A percentile compares a stretch with the other conserved stretches of the same genome.
phyloP scores from a whole-genome alignment of 2,797 vertebrate species.

The Cossypha caffra region DNA sequence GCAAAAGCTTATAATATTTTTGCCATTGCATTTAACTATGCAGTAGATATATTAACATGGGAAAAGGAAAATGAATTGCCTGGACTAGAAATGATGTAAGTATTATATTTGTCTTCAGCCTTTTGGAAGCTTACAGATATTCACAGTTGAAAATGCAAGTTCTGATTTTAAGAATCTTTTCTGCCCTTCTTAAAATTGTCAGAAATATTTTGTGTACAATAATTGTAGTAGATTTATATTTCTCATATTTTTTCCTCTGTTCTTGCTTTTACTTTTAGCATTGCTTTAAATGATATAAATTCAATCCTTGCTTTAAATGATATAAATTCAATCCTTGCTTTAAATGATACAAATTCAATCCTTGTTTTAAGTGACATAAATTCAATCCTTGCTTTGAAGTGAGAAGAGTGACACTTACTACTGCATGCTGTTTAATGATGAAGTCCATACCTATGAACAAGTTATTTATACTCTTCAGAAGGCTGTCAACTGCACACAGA shows the following conservation, averaged over 20 bases:
- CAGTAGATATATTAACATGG: constrained; percentile 95
- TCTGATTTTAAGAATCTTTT: not conserved
- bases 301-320: constrained; percentile 14
- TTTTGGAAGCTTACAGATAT: not conserved
- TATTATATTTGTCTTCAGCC: not conserved
- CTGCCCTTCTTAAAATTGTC: not conserved
- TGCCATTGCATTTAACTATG: constrained; percentile 91
- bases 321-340: not conserved
- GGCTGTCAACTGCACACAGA: constrained; percentile 95
- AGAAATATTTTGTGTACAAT: not conserved
- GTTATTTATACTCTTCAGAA: constrained; percentile 98
- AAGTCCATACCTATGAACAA: constrained; percentile 98
- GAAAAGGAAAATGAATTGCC: constrained; percentile 90
- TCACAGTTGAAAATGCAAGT: not conserved
- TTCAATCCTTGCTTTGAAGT: constrained; percentile 71
- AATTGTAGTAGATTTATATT: not conserved
- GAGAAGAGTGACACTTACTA: constrained; percentile 89
- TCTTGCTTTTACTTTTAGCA: not conserved
- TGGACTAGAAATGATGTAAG: constrained; percentile 87
- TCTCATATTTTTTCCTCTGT: not conserved
- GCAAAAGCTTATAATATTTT: constrained; percentile 89
- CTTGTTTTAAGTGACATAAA: constrained; percentile 15
- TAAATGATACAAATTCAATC: not conserved
- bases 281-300: not conserved
- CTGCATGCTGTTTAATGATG: constrained; percentile 98